Evolutionary conservation across 2,888 invertebrate species (phyloP).

Genomic region (Aporophyla nigra): DNA sequence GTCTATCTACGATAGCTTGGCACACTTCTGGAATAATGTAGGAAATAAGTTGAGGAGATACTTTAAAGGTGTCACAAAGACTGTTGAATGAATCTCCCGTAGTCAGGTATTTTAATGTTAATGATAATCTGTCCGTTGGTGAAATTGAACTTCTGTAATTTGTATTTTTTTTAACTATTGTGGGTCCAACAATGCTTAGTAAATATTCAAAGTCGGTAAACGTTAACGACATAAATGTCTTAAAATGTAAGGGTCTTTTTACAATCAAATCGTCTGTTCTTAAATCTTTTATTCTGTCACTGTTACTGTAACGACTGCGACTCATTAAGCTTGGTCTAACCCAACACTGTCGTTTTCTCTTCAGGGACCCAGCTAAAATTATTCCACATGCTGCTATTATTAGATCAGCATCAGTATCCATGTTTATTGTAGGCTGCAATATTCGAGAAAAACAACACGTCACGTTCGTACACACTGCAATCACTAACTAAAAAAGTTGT

Average conservation of each 20-base stretch:
- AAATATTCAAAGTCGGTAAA: no score
- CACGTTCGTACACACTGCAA: slow-evolving; percentile 46
- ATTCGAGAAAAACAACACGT: slow-evolving; percentile 54
- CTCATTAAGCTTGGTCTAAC: slow-evolving; percentile 52
- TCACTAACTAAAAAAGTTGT: slow-evolving; percentile 12
- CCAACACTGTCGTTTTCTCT: slow-evolving; percentile 53
- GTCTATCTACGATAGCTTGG: slow-evolving; percentile 49
- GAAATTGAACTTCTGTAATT: no score
- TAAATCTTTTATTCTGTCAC: no score
- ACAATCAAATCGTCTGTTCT: no score
- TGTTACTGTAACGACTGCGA: no score
- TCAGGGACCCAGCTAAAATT: slow-evolving; percentile 50
- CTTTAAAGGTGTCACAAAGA: slow-evolving; percentile 10
- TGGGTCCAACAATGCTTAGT: no score
- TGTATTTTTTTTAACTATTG: no score
- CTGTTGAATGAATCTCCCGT: slow-evolving; percentile 42
- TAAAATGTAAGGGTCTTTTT: no score
- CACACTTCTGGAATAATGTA: slow-evolving; percentile 50
- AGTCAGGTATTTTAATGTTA: no score
- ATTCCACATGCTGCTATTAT: slow-evolving; percentile 56
- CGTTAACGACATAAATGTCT: no score
- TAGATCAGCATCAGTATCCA: slow-evolving; percentile 56
- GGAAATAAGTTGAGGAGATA: slow-evolving; percentile 53
- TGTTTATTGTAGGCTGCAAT: slow-evolving; percentile 55
- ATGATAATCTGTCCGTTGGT: no score